These are phyloP conservation scores for Teinopalpus imperialis DNA, from an alignment of 2,888 invertebrate species.

Conservation along the genomic window DNA sequence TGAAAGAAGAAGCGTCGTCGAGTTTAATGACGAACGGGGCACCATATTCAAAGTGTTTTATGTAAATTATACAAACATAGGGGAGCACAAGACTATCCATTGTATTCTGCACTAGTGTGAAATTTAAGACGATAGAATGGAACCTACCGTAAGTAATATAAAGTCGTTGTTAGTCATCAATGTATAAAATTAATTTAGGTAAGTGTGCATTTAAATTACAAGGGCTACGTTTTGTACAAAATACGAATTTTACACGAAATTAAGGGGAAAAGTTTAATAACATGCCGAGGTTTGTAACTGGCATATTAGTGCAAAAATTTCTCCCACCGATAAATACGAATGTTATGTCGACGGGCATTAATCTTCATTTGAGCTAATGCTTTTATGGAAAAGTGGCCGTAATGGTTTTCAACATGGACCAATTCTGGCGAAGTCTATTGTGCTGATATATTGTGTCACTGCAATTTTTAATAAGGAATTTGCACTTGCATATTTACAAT, in stretches of 20 bases:
- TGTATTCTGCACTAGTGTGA: slow-evolving; percentile 23
- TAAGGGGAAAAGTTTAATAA: not conserved
- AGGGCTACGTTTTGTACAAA: not conserved
- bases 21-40: slow-evolving; percentile 60
- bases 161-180: slow-evolving; percentile 17
- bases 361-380: slow-evolving; percentile 10
- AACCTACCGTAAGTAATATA: slow-evolving; percentile 13
- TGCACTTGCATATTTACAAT: no score
- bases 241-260: not conserved
- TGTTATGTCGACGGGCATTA: slow-evolving; percentile 1
- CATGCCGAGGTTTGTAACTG: not conserved
- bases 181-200: slow-evolving; percentile 18
- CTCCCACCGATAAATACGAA: slow-evolving; percentile 1
- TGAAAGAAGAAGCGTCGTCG: slow-evolving; percentile 64
- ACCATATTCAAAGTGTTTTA: slow-evolving; percentile 71
- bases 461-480: not conserved
- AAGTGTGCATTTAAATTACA: slow-evolving; percentile 7
- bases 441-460: slow-evolving; percentile 1
- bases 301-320: slow-evolving; percentile 3
- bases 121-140: slow-evolving; percentile 20
- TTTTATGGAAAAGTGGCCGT: not conserved
- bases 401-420: not conserved
- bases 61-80: slow-evolving; percentile 44
- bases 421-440: not conserved
- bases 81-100: slow-evolving; percentile 24